Evolutionary conservation across 2,888 invertebrate species (phyloP), one percentile per base, ranked within the genome.

Genomic region (Isoperla grammatica): DNA sequence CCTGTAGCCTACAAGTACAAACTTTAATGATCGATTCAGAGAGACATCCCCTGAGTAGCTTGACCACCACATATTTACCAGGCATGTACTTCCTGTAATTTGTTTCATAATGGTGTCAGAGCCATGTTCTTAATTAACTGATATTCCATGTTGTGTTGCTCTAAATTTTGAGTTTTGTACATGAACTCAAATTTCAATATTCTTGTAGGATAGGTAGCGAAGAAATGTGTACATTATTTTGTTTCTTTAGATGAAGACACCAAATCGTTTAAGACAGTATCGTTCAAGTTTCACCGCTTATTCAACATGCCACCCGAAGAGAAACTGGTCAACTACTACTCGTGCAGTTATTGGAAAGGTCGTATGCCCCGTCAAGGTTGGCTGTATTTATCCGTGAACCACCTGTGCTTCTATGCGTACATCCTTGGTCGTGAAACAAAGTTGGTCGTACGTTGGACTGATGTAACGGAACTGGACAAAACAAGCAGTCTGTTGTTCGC

Each of bases 341-440:
- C 91, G 12, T 92, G 92, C 81, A 90, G 96, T 71, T 95, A 92
- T 71, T 91, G 94, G 87, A 95, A 94, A 75, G 88, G 91, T 37
- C 87, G 87, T 73, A 80, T 98, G 67, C 97, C 96, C 0, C 79
- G 92, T n/a, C 97, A 97, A 78, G 98, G 98, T 35, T 94, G 95
- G 87, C 80, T 98, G 72, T 99, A 97, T 72, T 81, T 98, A n/a
- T 95, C 96, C 17, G 87, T 98, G 37, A 94, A 95, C 73, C 93
- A 95, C 74, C 82, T 97, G 73, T 95, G 95, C 72, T 99, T 98
- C 76, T 90, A 97, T 74, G 92, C 97, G 0, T 95, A 91, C 71
- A 87, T 98, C 70, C 82, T 98, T 75, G 95, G 96, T 8, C 86
- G 83, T 61, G 94, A 96, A 73, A 92, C 91, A 3, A 90, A 89